Conservation (phyloP, 2,888 invertebrate species). For the Chalcosyrphus nemorum region DNA sequence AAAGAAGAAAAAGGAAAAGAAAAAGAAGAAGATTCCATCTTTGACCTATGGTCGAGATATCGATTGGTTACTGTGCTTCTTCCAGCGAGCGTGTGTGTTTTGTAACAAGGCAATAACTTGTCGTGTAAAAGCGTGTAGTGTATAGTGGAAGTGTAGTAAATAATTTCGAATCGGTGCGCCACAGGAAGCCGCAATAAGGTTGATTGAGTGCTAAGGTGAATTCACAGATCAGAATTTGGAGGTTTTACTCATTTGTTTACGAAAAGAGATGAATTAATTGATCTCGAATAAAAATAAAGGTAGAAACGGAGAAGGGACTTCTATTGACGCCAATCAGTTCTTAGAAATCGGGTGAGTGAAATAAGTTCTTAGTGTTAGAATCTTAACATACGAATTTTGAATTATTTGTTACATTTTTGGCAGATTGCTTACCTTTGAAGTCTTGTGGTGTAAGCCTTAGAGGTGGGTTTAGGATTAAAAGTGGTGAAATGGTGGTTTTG, state of each 20-base stretch:
- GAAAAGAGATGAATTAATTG: slow-evolving; percentile 18
- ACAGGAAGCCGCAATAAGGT: slow-evolving; percentile 44
- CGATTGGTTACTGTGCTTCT: slow-evolving; percentile 55
- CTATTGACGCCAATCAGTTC: slow-evolving; percentile 43
- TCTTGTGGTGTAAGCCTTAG: no score
- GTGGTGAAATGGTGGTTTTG: no score
- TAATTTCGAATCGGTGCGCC: slow-evolving; percentile 6
- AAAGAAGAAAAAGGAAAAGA: not conserved
- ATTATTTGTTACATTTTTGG: no score
- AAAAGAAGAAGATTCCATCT: slow-evolving; percentile 52
- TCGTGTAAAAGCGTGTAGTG: slow-evolving; percentile 12
- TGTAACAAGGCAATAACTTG: slow-evolving; percentile 47
- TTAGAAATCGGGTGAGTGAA: slow-evolving; percentile 68
- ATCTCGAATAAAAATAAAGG: not conserved
- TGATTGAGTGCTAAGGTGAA: slow-evolving; percentile 41
- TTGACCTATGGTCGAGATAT: slow-evolving; percentile 67
- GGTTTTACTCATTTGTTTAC: slow-evolving; percentile 11
- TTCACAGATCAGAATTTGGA: slow-evolving; percentile 29
- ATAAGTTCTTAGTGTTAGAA: no score
- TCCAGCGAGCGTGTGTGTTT: slow-evolving; percentile 11
- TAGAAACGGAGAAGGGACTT: slow-evolving; percentile 3
- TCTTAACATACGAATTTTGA: no score
- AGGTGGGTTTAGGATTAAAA: no score
- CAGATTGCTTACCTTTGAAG: no score
- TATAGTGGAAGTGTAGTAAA: slow-evolving; percentile 32